Conservation (phyloP, 2,888 invertebrate genomes). For the Ctena decussata region DNA sequence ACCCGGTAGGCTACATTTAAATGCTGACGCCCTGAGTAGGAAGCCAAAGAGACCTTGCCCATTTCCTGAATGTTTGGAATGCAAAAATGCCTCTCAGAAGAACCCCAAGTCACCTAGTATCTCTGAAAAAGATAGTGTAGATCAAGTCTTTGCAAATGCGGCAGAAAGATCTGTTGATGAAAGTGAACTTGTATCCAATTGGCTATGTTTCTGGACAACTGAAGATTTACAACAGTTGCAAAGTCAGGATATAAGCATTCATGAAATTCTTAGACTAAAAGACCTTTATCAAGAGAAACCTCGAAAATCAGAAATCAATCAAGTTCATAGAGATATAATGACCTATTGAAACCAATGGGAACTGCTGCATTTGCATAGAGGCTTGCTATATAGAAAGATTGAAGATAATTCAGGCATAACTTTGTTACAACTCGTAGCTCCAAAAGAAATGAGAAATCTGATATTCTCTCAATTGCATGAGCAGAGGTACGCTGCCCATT, state of each 20-base stretch:
- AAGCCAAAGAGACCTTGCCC: background rate
- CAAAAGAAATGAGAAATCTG: background rate
- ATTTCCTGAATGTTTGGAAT: background rate
- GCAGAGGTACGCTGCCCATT: no score
- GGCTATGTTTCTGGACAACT: background rate
- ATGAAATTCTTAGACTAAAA: background rate
- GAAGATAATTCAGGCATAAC: background rate
- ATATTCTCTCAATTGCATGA: background rate
- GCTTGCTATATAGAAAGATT: background rate
- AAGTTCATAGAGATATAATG: background rate
- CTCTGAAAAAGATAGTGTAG: background rate
- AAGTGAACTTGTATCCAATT: background rate
- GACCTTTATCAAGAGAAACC: background rate
- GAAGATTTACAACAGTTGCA: background rate
- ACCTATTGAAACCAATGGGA: background rate
- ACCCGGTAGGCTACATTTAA: background rate
- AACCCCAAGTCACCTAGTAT: background rate
- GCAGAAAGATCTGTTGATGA: background rate
- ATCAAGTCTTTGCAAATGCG: background rate
- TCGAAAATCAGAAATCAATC: background rate
- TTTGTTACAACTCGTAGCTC: background rate
- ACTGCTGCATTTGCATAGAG: background rate
- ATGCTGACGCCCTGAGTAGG: background rate
- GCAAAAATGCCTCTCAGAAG: background rate
- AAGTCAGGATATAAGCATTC: background rate